Base-by-base conservation (phyloP, 2,888 invertebrate genomes). In the Diaprepes abbreviatus region DNA sequence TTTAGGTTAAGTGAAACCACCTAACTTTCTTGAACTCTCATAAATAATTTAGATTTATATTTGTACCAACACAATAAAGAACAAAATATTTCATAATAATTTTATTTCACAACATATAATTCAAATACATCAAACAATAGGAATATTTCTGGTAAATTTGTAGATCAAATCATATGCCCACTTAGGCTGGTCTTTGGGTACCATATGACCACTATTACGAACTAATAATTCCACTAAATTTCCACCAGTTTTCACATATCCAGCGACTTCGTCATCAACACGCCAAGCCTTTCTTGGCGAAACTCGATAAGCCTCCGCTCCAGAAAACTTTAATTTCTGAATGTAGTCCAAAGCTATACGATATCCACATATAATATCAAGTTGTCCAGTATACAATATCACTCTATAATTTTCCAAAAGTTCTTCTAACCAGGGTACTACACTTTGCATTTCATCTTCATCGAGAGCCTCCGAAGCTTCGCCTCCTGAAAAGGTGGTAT, bases 301-400 rank as follows among this genome's bases (percentile, higher is more conserved):
- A 1, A 82, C 84, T 74, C 87, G 88, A 80, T 92, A 94, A 0
- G 87, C 85, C 0, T 85, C 85, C 0, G 89, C 83, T 0, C 87
- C 89, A 7, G 85, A 86, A 85, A 93, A 94, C 38, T 90, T 87
- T 0, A 93, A 84, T 17, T 88, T 86, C 68, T 87, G 85, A 17
- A 95, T 82, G 81, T 92, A 94, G 78, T 91, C 91, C 19, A 91
- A 87, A 0, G 94, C 94, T 57, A 93, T 79, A 0, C 94, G 93
- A 82, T 93, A 93, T 0, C 94, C 93, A 0, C 94, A 92, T 71
- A 95, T 93, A 9, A 96, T 90, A 80, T 96, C 96, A 71, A 95
- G 81, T 79, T 96, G 95, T 0, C 96, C 96, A 79, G 90, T 94
- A 81, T 95, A 96, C 60, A 95, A 86, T 40, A 95, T 87, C 10